Evolutionary conservation across 2,797 vertebrate species (phyloP).

Genomic region (Tympanoctomys barrerae): DNA sequence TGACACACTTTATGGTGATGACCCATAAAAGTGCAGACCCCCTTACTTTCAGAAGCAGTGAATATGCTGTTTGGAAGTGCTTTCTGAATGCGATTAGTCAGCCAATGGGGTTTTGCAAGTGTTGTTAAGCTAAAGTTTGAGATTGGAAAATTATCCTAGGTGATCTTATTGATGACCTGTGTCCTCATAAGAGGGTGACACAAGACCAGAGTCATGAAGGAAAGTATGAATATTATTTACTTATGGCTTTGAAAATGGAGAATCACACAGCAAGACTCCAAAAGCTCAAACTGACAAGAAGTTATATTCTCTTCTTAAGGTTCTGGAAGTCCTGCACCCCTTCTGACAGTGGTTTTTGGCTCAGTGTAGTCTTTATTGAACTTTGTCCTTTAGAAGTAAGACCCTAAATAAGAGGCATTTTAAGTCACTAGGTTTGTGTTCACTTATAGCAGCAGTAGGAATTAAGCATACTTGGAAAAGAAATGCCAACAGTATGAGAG

Average conservation of each 20-base stretch:
- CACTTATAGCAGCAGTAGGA: background rate
- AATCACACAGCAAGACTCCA: background rate
- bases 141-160: background rate
- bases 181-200: background rate
- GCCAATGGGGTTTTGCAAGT: background rate
- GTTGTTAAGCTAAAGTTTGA: background rate
- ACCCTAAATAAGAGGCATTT: background rate
- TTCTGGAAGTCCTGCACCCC: background rate
- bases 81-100: background rate
- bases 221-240: background rate
- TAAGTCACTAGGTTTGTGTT: background rate
- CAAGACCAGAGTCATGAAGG: background rate
- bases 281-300: background rate
- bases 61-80: background rate
- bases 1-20: background rate
- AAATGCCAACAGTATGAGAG: background rate
- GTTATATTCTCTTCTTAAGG: fast-evolving
- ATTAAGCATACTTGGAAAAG: background rate
- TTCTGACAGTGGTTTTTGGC: background rate
- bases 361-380: background rate
- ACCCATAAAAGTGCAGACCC: background rate
- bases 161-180: background rate
- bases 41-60: background rate
- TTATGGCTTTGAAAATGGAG: background rate
- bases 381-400: background rate